These are phyloP conservation scores for Meloe dianella DNA, from an alignment of 2,888 invertebrate species.

Conservation along the genomic window DNA sequence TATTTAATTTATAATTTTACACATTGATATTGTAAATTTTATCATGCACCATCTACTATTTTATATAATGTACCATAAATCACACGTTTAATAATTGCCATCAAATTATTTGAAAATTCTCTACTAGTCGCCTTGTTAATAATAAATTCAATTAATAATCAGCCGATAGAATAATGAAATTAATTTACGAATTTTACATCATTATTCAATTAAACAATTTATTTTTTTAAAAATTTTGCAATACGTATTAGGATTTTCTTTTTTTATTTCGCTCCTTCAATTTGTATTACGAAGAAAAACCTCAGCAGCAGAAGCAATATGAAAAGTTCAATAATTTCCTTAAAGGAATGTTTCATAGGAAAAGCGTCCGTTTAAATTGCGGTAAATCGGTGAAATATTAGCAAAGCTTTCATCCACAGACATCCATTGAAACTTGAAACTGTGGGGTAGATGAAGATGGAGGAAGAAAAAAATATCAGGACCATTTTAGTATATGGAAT, in stretches of 20 bases:
- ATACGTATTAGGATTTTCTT: neutral
- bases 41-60: slow-evolving; percentile 1
- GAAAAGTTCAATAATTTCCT: slow-evolving; percentile 32
- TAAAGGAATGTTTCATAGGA: slow-evolving; percentile 28
- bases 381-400: slow-evolving; percentile 52
- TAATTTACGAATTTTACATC: slow-evolving; percentile 8
- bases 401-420: slow-evolving; percentile 50
- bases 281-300: too few species aligned
- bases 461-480: neutral
- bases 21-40: slow-evolving; percentile 7
- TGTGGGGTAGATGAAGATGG: slow-evolving; percentile 38
- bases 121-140: slow-evolving; percentile 10
- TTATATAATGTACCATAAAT: neutral
- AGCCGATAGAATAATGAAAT: slow-evolving; percentile 11
- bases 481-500: slow-evolving; percentile 43
- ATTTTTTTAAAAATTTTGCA: slow-evolving; percentile 3
- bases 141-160: slow-evolving; percentile 15
- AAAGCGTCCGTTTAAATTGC: slow-evolving; percentile 40
- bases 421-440: slow-evolving; percentile 49
- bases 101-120: slow-evolving; percentile 13
- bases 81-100: slow-evolving; percentile 12
- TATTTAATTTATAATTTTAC: slow-evolving; percentile 9
- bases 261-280: too few species aligned
- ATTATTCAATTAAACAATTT: neutral
- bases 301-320: neutral